These are phyloP conservation scores for Pagrus major DNA, from an alignment of 2,113 vertebrate species.

Conservation along the genomic window DNA sequence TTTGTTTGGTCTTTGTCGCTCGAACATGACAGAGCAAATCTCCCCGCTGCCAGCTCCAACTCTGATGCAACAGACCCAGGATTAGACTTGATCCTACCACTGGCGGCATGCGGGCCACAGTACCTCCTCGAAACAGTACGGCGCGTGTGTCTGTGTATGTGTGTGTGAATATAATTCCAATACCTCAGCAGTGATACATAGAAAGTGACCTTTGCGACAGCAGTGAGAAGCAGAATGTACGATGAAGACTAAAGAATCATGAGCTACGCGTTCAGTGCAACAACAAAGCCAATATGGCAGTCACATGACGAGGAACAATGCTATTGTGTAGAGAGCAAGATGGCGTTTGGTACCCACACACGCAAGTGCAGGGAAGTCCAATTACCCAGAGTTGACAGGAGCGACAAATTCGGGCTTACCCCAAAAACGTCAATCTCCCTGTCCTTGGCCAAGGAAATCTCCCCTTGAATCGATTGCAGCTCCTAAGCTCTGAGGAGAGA, in stretches of 20 bases:
- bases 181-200: conserved; percentile 19
- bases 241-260: conserved; percentile 17
- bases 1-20: conserved; percentile 56
- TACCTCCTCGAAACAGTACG: conserved; percentile 22
- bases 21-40: conserved; percentile 60
- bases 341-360: conserved; percentile 36
- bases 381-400: conserved; percentile 63
- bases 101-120: conserved; percentile 38
- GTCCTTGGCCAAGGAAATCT: conserved; percentile 72
- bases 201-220: conserved; percentile 19
- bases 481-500: conserved; percentile 69
- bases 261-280: conserved; percentile 10
- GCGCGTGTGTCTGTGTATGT: neutral
- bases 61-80: conserved; percentile 46
- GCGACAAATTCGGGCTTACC: conserved; percentile 81
- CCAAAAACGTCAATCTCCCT: conserved; percentile 79
- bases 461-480: conserved; percentile 73
- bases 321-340: conserved; percentile 13
- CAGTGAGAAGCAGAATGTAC: conserved; percentile 26
- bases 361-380: conserved; percentile 50
- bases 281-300: conserved; percentile 44
- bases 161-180: conserved; percentile 26
- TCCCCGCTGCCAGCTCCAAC: conserved; percentile 30
- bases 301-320: conserved; percentile 50
- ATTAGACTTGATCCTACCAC: conserved; percentile 58